Conservation (phyloP, 1,140 invertebrate species). For the Macrostomum lignano region DNA sequence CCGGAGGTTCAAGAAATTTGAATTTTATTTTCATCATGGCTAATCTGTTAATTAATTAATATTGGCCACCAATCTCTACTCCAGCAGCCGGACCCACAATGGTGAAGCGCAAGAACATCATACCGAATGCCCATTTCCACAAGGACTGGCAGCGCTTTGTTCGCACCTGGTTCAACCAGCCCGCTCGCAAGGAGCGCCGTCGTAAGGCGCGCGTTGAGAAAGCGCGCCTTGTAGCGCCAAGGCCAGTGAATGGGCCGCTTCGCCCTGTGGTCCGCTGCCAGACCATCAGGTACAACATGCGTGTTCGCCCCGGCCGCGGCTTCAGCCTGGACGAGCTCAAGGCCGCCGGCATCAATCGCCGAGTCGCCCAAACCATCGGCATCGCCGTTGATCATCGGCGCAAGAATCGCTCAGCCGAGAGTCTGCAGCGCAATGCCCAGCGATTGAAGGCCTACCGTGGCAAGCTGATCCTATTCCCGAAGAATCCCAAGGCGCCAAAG, state of each 20-base stretch:
- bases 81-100: no score
- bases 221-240: constrained; percentile 57
- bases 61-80: no score
- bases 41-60: no score
- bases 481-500: neutral
- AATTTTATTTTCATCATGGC: no score
- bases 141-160: constrained; percentile 96
- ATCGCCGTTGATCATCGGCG: constrained; percentile 75
- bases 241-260: constrained; percentile 52
- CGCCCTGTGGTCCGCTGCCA: constrained; percentile 75
- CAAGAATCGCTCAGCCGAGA: constrained; percentile 74
- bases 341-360: constrained; percentile 48
- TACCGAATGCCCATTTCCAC: constrained; percentile 96
- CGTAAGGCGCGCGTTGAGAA: constrained; percentile 59
- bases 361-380: constrained; percentile 62
- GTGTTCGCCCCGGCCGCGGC: constrained; percentile 64
- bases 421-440: constrained; percentile 68
- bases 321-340: constrained; percentile 83
- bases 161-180: constrained; percentile 96
- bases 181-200: constrained; percentile 62
- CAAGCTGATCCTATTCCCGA: constrained; percentile 43
- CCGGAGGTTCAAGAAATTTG: no score
- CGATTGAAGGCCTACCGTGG: constrained; percentile 77
- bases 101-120: no score
- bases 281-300: constrained; percentile 46